Conservation (phyloP, 2,797 vertebrate genomes). For the Loris lydekkerianus region DNA sequence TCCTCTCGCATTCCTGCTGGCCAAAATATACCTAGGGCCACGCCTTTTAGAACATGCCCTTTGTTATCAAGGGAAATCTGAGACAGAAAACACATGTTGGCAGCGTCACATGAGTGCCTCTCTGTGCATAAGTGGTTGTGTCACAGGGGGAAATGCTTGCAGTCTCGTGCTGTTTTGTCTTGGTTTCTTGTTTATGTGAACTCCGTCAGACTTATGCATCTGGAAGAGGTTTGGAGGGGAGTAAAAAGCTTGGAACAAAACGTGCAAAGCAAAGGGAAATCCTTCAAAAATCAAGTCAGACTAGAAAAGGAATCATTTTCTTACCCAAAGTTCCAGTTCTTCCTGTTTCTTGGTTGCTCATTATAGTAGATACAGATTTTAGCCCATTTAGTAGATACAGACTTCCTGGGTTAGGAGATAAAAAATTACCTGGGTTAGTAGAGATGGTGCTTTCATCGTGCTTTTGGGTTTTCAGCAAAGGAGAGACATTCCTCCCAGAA, state of each 20-base stretch:
- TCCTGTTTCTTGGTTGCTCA: background rate
- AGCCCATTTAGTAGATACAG: background rate
- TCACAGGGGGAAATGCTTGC: background rate
- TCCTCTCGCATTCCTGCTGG: background rate
- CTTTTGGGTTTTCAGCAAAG: background rate
- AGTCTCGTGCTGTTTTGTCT: slow-evolving; percentile 29
- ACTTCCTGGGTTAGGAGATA: too few relatives aligned
- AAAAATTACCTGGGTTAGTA: background rate
- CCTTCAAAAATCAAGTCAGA: background rate
- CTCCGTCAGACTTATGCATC: background rate
- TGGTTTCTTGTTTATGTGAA: slow-evolving; percentile 59
- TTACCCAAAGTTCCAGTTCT: background rate
- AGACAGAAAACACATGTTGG: slow-evolving; percentile 82
- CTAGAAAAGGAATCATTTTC: background rate
- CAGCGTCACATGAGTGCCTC: slow-evolving; percentile 13
- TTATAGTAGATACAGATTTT: background rate
- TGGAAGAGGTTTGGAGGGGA: background rate
- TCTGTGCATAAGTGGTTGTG: background rate
- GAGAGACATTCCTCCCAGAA: slow-evolving; percentile 1
- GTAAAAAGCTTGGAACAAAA: slow-evolving; percentile 37
- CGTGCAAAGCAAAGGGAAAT: slow-evolving; percentile 9
- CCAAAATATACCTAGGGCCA: background rate
- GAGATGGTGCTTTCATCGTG: background rate
- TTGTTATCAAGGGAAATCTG: slow-evolving; percentile 69
- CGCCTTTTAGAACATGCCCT: slow-evolving; percentile 73